Percentiles rank a stretch among this genome's conserved stretches.
These are phyloP conservation scores for Barypeithes pellucidus DNA, from an alignment of 2,888 invertebrate genomes.

Conservation along the genomic window DNA sequence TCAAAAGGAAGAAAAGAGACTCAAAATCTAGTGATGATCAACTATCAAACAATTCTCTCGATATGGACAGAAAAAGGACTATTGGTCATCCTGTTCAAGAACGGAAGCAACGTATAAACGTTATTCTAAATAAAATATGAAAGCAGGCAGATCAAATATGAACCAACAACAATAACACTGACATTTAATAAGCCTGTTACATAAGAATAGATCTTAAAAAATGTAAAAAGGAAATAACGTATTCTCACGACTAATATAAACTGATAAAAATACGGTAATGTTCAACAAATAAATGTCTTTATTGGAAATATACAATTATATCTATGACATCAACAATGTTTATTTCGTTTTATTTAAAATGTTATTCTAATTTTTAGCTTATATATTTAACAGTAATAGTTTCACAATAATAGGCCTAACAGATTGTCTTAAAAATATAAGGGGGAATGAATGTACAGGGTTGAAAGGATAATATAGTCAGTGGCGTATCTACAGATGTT, in stretches of 20 bases:
- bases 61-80: not conserved
- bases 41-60: not conserved
- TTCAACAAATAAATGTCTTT: slow-evolving; percentile 45
- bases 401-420: slow-evolving; percentile 69
- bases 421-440: slow-evolving; percentile 66
- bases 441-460: slow-evolving; percentile 1
- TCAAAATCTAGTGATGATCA: not conserved
- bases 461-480: not conserved
- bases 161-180: too few species aligned
- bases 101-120: not conserved
- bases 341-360: slow-evolving; percentile 23
- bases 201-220: too few species aligned
- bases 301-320: slow-evolving; percentile 44
- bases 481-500: too few species aligned
- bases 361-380: slow-evolving; percentile 39
- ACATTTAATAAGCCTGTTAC: too few species aligned
- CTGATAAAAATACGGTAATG: too few species aligned
- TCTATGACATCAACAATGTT: slow-evolving; percentile 44
- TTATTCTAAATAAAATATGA: slow-evolving; percentile 9
- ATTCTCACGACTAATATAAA: too few species aligned
- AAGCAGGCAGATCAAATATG: too few species aligned
- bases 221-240: too few species aligned
- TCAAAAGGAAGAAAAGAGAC: slow-evolving; percentile 3
- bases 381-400: slow-evolving; percentile 26
- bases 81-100: not conserved